These are phyloP conservation scores for Lepidotrigona ventralis DNA, from an alignment of 1,140 invertebrate species.

Conservation along the genomic window DNA sequence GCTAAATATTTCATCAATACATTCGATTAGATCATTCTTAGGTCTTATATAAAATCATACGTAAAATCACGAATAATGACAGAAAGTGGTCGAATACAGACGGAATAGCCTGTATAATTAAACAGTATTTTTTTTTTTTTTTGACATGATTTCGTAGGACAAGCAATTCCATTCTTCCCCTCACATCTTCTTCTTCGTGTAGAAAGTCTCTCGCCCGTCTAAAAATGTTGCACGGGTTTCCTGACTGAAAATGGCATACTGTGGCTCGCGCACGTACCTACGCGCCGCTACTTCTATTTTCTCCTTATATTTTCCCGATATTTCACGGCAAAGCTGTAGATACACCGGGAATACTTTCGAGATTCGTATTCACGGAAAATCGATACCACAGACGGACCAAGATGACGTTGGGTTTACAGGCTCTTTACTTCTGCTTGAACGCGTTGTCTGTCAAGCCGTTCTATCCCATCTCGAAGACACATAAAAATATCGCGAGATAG, in stretches of 20 bases:
- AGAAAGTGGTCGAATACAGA: too few species aligned
- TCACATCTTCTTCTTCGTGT: background rate
- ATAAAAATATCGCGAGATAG: slow-evolving; percentile 45
- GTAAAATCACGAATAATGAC: too few species aligned
- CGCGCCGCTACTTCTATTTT: slow-evolving; percentile 36
- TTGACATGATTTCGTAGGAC: too few species aligned
- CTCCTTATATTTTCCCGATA: slow-evolving; percentile 40
- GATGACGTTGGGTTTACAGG: slow-evolving; percentile 47
- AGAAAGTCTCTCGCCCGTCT: background rate
- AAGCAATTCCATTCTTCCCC: background rate
- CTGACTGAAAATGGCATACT: slow-evolving; percentile 9
- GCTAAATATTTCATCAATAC: too few species aligned
- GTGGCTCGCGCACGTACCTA: background rate
- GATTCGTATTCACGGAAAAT: slow-evolving; percentile 49
- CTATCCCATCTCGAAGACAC: slow-evolving; percentile 46
- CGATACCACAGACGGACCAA: slow-evolving; percentile 48
- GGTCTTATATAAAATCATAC: too few species aligned
- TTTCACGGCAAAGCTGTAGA: slow-evolving; percentile 36
- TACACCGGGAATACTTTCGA: slow-evolving; percentile 41
- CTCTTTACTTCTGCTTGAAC: slow-evolving; percentile 41
- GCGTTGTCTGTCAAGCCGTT: slow-evolving; percentile 46
- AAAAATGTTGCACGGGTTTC: slow-evolving; percentile 14
- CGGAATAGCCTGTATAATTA: too few species aligned
- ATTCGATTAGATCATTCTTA: too few species aligned
- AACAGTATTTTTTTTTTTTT: too few species aligned